Conservation (phyloP, 2,888 invertebrate genomes). For the Euplexia lucipara region DNA sequence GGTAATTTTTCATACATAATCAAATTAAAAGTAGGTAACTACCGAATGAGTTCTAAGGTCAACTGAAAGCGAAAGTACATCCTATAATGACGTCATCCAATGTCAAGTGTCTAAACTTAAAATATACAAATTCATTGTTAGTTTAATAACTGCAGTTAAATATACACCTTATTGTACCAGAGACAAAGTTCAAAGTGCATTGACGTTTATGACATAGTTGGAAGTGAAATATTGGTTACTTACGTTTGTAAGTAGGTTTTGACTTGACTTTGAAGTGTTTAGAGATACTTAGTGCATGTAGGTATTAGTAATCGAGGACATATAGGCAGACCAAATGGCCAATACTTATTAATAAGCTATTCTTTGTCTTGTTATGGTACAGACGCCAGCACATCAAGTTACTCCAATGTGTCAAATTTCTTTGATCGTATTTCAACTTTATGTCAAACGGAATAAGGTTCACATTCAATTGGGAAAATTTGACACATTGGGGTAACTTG, state of each 20-base stretch:
- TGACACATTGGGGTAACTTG: no score
- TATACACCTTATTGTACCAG: neutral
- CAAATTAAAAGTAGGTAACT: constrained; percentile 13
- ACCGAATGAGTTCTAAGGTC: constrained; percentile 52
- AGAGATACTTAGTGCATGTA: neutral
- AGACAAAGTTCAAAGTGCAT: neutral
- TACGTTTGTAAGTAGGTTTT: neutral
- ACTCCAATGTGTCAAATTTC: no score
- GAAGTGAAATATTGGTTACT: neutral
- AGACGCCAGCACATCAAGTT: no score
- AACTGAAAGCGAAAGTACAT: constrained; percentile 65
- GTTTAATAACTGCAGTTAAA: constrained; percentile 18
- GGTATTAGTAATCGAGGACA: neutral
- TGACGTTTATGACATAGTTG: neutral
- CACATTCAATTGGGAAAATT: no score
- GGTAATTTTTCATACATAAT: constrained; percentile 14
- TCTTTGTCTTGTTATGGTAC: neutral
- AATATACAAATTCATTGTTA: constrained; percentile 27
- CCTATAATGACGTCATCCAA: constrained; percentile 63
- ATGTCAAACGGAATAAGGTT: no score
- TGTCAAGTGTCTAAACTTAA: constrained; percentile 54
- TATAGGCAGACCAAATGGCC: neutral
- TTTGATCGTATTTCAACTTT: no score
- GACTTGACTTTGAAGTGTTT: constrained; percentile 14
- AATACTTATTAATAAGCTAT: neutral